Percentiles rank a stretch among this genome's conserved stretches.
Conservation (phyloP, 2,113 vertebrate species). For the Microtus pennsylvanicus region DNA sequence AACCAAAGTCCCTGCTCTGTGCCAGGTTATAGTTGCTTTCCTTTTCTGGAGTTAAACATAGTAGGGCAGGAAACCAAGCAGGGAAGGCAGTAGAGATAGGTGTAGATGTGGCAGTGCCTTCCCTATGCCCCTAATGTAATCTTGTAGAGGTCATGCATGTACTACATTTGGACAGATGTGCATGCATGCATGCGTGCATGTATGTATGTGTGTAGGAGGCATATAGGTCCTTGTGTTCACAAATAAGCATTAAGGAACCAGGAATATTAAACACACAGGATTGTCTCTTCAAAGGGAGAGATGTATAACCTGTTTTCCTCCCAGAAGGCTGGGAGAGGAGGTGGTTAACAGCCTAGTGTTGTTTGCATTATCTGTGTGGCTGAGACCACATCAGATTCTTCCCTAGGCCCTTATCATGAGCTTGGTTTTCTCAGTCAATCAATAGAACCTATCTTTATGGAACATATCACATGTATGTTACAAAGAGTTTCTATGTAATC, state of each 20-base stretch:
- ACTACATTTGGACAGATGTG: background rate
- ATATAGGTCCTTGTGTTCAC: background rate
- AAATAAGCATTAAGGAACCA: background rate
- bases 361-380: background rate
- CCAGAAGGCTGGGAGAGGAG: background rate
- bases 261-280: background rate
- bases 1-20: background rate
- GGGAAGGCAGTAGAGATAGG: background rate
- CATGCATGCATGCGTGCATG: background rate
- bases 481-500: background rate
- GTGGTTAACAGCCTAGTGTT: background rate
- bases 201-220: background rate
- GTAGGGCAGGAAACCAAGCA: background rate
- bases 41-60: background rate
- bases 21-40: background rate
- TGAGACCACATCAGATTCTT: background rate
- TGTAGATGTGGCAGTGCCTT: background rate
- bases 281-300: background rate
- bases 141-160: accelerated
- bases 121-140: too few species aligned
- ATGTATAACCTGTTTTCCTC: background rate
- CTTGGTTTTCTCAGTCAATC: background rate
- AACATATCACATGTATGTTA: background rate
- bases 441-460: background rate
- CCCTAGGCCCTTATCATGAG: background rate